These are phyloP conservation scores for Oeneis ivallda DNA, from an alignment of 2,888 invertebrate genomes.

Conservation along the genomic window DNA sequence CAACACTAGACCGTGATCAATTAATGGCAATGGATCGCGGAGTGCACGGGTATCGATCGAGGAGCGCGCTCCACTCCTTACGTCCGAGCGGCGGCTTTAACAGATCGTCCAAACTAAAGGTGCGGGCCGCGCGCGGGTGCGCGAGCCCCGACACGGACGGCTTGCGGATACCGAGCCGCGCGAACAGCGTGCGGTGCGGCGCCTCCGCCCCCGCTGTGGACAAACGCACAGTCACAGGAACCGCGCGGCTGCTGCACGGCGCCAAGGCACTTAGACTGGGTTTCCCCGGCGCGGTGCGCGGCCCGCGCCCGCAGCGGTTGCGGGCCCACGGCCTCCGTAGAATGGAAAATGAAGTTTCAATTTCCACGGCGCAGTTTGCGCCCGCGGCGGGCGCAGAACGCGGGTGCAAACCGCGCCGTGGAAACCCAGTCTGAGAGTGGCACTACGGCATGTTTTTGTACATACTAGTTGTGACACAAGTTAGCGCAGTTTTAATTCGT, in stretches of 20 bases:
- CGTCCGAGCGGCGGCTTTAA: conserved; percentile 91
- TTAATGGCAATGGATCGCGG: conserved; percentile 52
- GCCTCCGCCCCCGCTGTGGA: conserved; percentile 58
- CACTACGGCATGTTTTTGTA: not conserved
- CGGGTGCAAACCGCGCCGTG: too few relatives aligned
- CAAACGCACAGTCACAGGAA: conserved; percentile 49
- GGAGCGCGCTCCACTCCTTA: conserved; percentile 82
- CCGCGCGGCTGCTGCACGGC: conserved; percentile 46
- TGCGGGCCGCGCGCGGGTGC: conserved; percentile 87
- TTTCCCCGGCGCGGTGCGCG: too few relatives aligned
- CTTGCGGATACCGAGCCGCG: conserved; percentile 93
- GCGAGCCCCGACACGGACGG: conserved; percentile 92
- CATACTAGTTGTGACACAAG: not conserved
- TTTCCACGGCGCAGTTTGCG: too few relatives aligned
- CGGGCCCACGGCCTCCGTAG: too few relatives aligned
- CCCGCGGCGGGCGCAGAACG: too few relatives aligned
- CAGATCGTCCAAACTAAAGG: conserved; percentile 94
- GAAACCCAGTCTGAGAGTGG: too few relatives aligned
- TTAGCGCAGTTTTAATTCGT: too few relatives aligned
- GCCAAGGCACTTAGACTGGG: conserved; percentile 31
- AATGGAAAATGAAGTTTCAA: too few relatives aligned
- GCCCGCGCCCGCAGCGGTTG: too few relatives aligned
- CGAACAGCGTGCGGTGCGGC: conserved; percentile 85
- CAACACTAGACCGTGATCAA: conserved; percentile 3
- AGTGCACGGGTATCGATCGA: conserved; percentile 62